Base-by-base conservation (phyloP, 2,113 vertebrate genomes). In the Caretta caretta region DNA sequence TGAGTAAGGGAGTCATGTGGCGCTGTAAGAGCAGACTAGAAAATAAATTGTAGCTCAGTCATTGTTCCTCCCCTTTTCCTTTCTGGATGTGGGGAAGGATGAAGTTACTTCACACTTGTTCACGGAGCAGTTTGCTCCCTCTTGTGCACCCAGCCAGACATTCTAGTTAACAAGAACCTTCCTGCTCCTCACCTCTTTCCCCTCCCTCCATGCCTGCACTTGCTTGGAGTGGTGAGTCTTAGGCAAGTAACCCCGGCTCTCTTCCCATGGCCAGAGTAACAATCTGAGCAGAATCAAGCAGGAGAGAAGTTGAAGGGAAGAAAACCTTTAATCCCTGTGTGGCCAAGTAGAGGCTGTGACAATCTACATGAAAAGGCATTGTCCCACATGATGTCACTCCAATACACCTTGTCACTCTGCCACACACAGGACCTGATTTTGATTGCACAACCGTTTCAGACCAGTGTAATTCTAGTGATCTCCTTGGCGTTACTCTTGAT, bases 181-280 rank as follows among this genome's bases (percentile, higher is more conserved):
- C 29, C 42, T 1, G 5, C 87, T 69, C 35, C 88, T 90, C 78
- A 6, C 3, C 76, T 51, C 27, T 76, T 95, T 82, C 38, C 8
- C 82, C 35, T 86, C 17, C 20, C 0, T 0, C 4, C 29, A 2
- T 82, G 86, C 69, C 81, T 0, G 0, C 1, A 0, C 42, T 90
- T 93, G 25, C 50, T 38, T 86, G 42, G 46, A 86, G 3, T 5
- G 38, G 24, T 35, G 5, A 11, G 17, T 69, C 85, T 88, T 31
- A 85, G 25, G 51, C 3, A 90, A 86, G 88, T 3, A 0, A 19
- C 11, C 91, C 10, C 79, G 88, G 53, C 5, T 10, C 29, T n/a
- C 5, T 62, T 1, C 49, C 5, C 1, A 5, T n/a, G 65, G 65
- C n/a, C 9, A 5, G 31, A 79, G 17, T n/a, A 88, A 72, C 65